phyloP scores from a whole-genome alignment of 2,888 invertebrate genomes.

The Zonitis immaculata region DNA sequence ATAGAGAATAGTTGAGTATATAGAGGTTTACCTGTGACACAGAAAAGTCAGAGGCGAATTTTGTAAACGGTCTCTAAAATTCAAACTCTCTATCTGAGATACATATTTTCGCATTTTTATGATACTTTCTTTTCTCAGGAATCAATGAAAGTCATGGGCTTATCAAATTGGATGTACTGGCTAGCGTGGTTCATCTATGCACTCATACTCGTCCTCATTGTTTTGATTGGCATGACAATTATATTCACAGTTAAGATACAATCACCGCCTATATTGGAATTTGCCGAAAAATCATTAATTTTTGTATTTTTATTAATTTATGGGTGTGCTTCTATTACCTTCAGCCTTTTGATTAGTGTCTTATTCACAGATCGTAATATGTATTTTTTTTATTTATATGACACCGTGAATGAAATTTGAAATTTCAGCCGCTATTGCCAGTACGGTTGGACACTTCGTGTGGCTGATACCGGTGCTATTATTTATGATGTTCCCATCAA shows the following conservation, averaged over 20 bases:
- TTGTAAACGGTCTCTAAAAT: too few relatives aligned
- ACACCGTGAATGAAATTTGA: background rate
- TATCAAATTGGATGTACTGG: constrained; percentile 16
- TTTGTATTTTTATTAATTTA: constrained; percentile 10
- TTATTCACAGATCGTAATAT: constrained; percentile 14
- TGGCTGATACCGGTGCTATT: too few relatives aligned
- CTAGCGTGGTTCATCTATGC: constrained; percentile 10
- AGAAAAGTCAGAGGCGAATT: too few relatives aligned
- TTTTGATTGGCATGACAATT: constrained; percentile 7
- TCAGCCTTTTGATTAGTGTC: constrained; percentile 11
- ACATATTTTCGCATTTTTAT: background rate
- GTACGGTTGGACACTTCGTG: too few relatives aligned
- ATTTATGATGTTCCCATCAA: too few relatives aligned
- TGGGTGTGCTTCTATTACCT: constrained; percentile 8
- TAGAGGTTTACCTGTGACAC: too few relatives aligned
- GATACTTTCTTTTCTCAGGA: constrained; percentile 6
- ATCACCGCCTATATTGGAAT: constrained; percentile 3
- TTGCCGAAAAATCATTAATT: constrained; percentile 3
- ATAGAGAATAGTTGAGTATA: too few relatives aligned
- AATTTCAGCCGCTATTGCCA: too few relatives aligned
- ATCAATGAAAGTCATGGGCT: constrained; percentile 18
- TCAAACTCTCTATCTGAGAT: background rate
- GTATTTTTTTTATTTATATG: background rate
- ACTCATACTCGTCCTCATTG: constrained; percentile 8
- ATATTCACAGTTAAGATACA: constrained; percentile 6